Base-by-base conservation (phyloP, 2,113 vertebrate species). In the Tragelaphus scriptus region DNA sequence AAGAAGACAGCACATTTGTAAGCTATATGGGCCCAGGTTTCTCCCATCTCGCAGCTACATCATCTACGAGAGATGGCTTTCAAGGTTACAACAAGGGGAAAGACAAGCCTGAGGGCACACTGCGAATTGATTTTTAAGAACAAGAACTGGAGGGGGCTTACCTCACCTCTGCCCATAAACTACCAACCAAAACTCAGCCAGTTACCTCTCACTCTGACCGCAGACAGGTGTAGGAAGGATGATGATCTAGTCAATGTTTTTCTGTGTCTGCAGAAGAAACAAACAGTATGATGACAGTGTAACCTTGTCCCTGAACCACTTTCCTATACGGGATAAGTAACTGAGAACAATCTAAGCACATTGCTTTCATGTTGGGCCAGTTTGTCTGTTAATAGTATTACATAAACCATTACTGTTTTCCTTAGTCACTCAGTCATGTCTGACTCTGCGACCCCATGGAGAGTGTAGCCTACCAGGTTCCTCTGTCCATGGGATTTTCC, bases 221-320 rank as follows among this genome's bases (percentile, higher is more conserved):
- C 30, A 23, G 10, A 12, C n/a, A 23, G 47, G 13, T 25, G 4
- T 32, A 0, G 10, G 0, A 23, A 11, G 21, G 1, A 21, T 30
- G 16, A 6, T 53, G 1, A 59, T 25, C 23, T 85, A 6, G 12
- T 25, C 80, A 96, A 44, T 47, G 12, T n/a, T 12, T 17, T 85
- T 56, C 19, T 79, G 15, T 58, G 16, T 77, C 32, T 36, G 55
- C 30, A 12, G n/a, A 58, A 88, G 3, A 26, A 63, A 6, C 15
- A 15, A 30, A 28, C 2, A 75, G 10, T 51, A 26, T 61, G 7
- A 26, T 82, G 3, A 55, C 2, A 12, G 1, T 19, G 0, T n/a
- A 58, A 26, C 8, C 6, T 91, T 56, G 63, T 28, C 9, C 7
- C 28, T 59, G 9, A 36, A 44, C 14, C 32, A 81, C 2, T 2